Conservation (phyloP, 2,113 vertebrate genomes). For the Corvus cornix region DNA sequence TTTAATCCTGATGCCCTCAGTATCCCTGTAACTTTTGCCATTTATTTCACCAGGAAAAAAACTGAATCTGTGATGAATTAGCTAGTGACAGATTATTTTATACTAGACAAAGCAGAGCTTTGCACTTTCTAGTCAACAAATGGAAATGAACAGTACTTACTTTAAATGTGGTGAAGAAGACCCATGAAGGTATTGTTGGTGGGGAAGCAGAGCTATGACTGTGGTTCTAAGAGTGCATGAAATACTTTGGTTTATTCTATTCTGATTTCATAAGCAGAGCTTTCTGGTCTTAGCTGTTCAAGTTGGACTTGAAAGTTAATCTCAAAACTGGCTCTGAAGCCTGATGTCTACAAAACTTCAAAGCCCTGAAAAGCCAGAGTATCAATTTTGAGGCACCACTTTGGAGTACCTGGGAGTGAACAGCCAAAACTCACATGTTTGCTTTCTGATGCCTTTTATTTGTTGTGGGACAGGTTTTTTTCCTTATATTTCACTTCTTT, state of each 20-base stretch:
- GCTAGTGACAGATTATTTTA: neutral
- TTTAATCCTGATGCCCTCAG: neutral
- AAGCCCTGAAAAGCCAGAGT: neutral
- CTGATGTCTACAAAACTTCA: neutral
- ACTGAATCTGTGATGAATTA: neutral
- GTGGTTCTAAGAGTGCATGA: neutral
- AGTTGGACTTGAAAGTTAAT: neutral
- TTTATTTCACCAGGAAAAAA: neutral
- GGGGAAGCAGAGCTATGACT: neutral
- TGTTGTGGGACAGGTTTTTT: neutral
- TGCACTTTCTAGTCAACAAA: neutral
- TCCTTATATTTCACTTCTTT: neutral
- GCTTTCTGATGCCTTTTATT: neutral
- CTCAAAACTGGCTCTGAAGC: neutral
- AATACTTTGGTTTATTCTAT: neutral
- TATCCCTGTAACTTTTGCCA: neutral
- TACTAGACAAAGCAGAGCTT: neutral
- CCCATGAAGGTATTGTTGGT: neutral
- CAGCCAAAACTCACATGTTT: neutral
- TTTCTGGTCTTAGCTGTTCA: neutral
- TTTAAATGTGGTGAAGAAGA: neutral
- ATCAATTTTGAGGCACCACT: neutral
- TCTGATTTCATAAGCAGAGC: neutral
- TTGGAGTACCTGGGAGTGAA: neutral
- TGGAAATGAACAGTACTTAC: neutral